Percentiles rank a stretch among this genome's conserved stretches.
phyloP scores from a whole-genome alignment of 2,888 invertebrate species.

The Monopis laevigella region DNA sequence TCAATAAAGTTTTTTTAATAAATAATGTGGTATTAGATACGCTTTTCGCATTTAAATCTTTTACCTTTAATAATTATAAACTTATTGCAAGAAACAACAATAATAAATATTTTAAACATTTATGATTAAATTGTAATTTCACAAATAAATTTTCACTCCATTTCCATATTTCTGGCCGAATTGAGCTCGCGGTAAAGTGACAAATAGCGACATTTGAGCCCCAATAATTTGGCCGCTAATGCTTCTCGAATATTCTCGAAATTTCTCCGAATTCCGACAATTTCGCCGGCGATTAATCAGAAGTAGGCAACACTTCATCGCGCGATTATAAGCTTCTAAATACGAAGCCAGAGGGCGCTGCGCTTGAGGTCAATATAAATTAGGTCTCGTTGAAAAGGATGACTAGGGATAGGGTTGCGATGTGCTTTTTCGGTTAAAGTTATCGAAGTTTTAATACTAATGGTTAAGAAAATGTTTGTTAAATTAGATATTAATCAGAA shows the following conservation, averaged over 20 bases:
- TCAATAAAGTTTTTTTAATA: no score
- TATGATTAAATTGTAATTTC: conserved; percentile 2
- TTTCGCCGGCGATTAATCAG: conserved; percentile 44
- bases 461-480: no score
- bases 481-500: no score
- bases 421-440: conserved; percentile 13
- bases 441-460: no score
- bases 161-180: conserved; percentile 3
- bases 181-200: conserved; percentile 11
- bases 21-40: no score
- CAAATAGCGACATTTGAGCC: conserved; percentile 25
- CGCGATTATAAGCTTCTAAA: conserved; percentile 64
- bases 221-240: conserved; percentile 26
- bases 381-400: conserved; percentile 53
- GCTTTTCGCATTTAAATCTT: no score
- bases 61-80: no score
- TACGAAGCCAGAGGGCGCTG: conserved; percentile 39
- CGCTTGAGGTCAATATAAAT: conserved; percentile 49
- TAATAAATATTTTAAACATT: no score
- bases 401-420: conserved; percentile 27
- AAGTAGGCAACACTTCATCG: conserved; percentile 53
- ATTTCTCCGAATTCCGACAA: conserved; percentile 20
- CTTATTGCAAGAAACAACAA: no score
- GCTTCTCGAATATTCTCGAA: conserved; percentile 23
- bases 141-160: neutral